Percentiles rank a stretch among this genome's conserved stretches.
These are phyloP conservation scores for Lemur catta DNA, from an alignment of 2,797 vertebrate species.

Conservation along the genomic window DNA sequence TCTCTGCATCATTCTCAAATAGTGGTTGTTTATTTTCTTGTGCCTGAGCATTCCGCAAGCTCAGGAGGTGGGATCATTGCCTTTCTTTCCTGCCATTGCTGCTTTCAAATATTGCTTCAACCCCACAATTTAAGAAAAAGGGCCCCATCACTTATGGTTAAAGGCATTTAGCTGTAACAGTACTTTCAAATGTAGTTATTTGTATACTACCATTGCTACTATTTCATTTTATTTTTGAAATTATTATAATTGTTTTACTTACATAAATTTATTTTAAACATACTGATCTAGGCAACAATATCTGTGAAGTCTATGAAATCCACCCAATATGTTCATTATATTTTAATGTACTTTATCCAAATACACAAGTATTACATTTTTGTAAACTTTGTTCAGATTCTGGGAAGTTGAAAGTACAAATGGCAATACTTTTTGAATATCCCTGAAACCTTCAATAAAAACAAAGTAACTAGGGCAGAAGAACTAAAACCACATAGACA, in stretches of 20 bases:
- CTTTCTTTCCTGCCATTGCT: background rate
- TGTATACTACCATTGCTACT: background rate
- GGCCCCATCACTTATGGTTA: background rate
- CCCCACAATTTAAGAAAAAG: background rate
- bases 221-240: conserved; percentile 32
- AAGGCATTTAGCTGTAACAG: background rate
- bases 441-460: background rate
- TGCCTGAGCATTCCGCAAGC: background rate
- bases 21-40: background rate
- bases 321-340: background rate
- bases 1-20: background rate
- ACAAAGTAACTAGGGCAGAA: background rate
- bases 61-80: background rate
- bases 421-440: background rate
- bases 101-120: background rate
- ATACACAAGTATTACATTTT: background rate
- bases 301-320: background rate
- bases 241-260: background rate
- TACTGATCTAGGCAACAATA: background rate
- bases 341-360: background rate
- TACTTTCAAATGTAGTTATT: background rate
- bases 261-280: background rate
- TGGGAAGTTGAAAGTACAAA: background rate
- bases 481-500: background rate
- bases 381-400: background rate